These are phyloP conservation scores for Drosophila tropicalis DNA, from an alignment of 1,140 invertebrate species.

Conservation along the genomic window DNA sequence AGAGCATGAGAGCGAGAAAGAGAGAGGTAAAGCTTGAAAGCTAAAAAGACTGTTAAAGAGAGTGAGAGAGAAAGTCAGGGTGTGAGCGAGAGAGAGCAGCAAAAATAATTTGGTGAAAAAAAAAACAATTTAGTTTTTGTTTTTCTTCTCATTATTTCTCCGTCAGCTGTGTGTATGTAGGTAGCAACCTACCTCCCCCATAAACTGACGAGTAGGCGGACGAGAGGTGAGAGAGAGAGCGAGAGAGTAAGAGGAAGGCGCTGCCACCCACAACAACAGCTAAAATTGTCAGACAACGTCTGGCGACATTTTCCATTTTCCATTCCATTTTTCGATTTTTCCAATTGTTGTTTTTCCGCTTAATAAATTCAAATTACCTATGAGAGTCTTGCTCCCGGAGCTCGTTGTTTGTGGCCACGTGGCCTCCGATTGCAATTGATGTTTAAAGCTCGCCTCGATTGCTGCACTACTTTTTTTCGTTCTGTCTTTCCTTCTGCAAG, in stretches of 20 bases:
- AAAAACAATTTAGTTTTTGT: constrained; percentile 1
- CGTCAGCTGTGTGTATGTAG: constrained; percentile 10
- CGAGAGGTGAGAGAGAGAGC: not conserved
- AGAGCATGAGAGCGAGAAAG: constrained; percentile 1
- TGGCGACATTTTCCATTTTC: constrained; percentile 2
- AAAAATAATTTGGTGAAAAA: not conserved
- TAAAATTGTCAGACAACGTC: constrained; percentile 12
- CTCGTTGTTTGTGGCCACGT: constrained; percentile 4
- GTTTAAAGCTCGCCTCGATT: constrained; percentile 9
- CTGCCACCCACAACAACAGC: constrained; percentile 1
- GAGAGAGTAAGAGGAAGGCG: not conserved
- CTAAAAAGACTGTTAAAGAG: not conserved
- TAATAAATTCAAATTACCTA: constrained; percentile 5
- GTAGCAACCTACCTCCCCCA: too few relatives aligned
- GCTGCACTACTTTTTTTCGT: not conserved
- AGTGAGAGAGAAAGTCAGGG: too few relatives aligned
- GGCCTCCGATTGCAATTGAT: constrained; percentile 2
- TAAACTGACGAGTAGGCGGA: not conserved
- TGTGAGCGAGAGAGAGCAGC: too few relatives aligned
- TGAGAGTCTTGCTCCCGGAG: not conserved
- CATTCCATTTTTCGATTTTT: constrained; percentile 15
- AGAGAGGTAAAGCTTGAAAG: not conserved
- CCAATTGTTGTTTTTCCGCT: constrained; percentile 2
- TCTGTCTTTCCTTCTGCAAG: not conserved
- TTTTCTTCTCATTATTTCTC: constrained; percentile 1